A percentile compares a stretch with the other conserved stretches of the same genome.
Conservation (phyloP, 1,140 invertebrate genomes). For the Colletes latitarsis region DNA sequence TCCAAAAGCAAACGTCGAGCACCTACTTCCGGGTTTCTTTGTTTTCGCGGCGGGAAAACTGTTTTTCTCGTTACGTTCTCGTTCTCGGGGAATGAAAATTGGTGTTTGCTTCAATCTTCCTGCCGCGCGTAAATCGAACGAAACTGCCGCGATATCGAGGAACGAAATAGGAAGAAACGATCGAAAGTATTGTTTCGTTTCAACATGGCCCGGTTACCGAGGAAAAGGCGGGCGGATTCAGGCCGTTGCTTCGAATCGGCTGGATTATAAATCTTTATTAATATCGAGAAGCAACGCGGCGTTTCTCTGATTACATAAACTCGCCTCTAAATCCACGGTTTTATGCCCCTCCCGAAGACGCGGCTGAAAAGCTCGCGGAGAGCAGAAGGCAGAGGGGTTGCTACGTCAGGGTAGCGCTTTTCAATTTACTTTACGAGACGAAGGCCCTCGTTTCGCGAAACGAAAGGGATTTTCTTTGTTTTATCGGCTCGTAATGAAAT, state of each 20-base stretch:
- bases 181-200: slow-evolving; percentile 10
- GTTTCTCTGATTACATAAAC: slow-evolving; percentile 37
- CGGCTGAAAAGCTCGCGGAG: slow-evolving; percentile 12
- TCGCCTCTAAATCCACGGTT: slow-evolving; percentile 23
- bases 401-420: slow-evolving; percentile 34
- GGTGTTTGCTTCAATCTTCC: neutral
- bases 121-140: slow-evolving; percentile 30
- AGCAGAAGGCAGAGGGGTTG: neutral
- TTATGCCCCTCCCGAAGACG: neutral
- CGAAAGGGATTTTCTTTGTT: slow-evolving; percentile 58
- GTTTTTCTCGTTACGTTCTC: neutral
- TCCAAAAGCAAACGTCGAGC: slow-evolving; percentile 39
- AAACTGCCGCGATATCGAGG: slow-evolving; percentile 12
- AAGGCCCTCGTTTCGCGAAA: slow-evolving; percentile 8
- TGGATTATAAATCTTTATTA: slow-evolving; percentile 52
- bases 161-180: slow-evolving; percentile 36
- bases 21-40: slow-evolving; percentile 12
- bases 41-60: slow-evolving; percentile 21
- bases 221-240: neutral
- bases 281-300: slow-evolving; percentile 24
- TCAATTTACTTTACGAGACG: slow-evolving; percentile 58
- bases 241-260: neutral
- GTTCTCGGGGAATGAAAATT: neutral
- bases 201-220: neutral
- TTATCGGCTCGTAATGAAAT: slow-evolving; percentile 64